These are phyloP conservation scores for Pygoscelis adeliae DNA, from an alignment of 2,113 vertebrate genomes.

Conservation along the genomic window DNA sequence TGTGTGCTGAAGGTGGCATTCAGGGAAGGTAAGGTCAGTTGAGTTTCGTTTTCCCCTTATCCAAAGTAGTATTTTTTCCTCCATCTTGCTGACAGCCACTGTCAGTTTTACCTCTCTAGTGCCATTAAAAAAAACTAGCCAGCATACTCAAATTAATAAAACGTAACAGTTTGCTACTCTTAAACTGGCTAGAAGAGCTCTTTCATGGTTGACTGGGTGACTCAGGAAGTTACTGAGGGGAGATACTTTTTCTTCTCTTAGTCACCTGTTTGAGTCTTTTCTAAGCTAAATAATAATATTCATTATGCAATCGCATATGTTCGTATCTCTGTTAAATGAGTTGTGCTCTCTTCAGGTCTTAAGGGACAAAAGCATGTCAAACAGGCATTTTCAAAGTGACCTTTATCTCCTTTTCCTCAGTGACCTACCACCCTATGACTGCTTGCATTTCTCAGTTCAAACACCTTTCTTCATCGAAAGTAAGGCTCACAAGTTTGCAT, in stretches of 20 bases:
- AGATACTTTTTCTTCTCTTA: conserved; percentile 32
- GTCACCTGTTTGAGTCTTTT: conserved; percentile 53
- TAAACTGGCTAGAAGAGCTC: conserved; percentile 15
- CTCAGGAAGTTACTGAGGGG: conserved; percentile 11
- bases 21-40: not conserved
- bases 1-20: not conserved
- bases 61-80: not conserved
- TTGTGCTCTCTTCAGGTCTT: conserved; percentile 44
- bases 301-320: conserved; percentile 57
- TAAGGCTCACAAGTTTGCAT: conserved; percentile 2
- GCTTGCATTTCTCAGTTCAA: conserved; percentile 36
- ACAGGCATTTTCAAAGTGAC: conserved; percentile 61
- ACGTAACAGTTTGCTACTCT: not conserved
- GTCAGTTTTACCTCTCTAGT: not conserved
- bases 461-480: conserved; percentile 11
- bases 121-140: not conserved
- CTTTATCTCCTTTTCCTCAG: conserved; percentile 56
- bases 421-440: conserved; percentile 47
- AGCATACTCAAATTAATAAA: conserved; percentile 12
- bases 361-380: conserved; percentile 51
- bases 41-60: not conserved
- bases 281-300: conserved; percentile 57
- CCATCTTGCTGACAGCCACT: not conserved
- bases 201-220: conserved; percentile 33
- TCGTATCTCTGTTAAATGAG: conserved; percentile 29